Evolutionary conservation across 2,113 vertebrate species (phyloP).

Genomic region (Pelodiscus sinensis): DNA sequence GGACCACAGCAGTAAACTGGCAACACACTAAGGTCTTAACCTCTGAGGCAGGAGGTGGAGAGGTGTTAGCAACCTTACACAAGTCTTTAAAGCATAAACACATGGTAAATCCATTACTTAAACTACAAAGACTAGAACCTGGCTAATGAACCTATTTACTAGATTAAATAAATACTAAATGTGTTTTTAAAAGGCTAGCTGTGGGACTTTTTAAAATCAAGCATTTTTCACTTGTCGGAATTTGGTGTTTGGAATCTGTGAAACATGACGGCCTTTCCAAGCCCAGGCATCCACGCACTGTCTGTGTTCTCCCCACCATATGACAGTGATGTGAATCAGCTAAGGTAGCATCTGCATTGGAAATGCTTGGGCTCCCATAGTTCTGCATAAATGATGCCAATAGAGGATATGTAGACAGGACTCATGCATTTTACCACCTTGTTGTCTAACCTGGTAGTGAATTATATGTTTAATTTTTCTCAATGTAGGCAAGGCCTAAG

Average conservation of each 20-base stretch:
- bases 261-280: slow-evolving; percentile 59
- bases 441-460: background rate
- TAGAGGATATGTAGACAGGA: accelerated
- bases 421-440: background rate
- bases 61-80: slow-evolving; percentile 77
- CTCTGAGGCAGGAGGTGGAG: slow-evolving; percentile 77
- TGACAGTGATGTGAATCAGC: background rate
- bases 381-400: background rate
- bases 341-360: background rate
- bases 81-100: slow-evolving; percentile 82
- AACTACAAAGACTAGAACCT: slow-evolving; percentile 84
- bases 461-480: background rate
- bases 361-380: background rate
- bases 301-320: background rate
- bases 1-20: slow-evolving; percentile 74
- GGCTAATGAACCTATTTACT: slow-evolving; percentile 86
- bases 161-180: slow-evolving; percentile 84
- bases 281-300: slow-evolving; percentile 21
- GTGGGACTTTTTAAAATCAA: slow-evolving; percentile 73
- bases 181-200: slow-evolving; percentile 78
- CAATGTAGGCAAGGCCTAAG: background rate
- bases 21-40: slow-evolving; percentile 77
- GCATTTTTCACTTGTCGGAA: slow-evolving; percentile 84
- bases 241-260: slow-evolving; percentile 77
- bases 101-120: slow-evolving; percentile 84